These are phyloP conservation scores for Hipposideros larvatus DNA, from an alignment of 2,797 vertebrate species.

Conservation along the genomic window DNA sequence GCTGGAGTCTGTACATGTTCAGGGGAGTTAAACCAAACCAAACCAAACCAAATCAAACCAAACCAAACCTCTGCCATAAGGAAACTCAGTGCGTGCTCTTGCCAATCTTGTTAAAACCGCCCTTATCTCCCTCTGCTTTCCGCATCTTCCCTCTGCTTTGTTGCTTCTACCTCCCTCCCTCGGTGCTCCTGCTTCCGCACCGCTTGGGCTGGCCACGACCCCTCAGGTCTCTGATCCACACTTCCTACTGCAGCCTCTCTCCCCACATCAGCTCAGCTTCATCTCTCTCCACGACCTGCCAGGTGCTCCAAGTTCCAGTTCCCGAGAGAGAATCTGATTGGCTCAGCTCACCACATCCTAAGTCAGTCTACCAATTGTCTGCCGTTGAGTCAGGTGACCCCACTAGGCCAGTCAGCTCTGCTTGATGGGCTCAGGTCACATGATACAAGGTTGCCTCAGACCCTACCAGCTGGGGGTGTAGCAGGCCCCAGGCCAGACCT, in stretches of 20 bases:
- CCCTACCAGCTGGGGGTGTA: fast-evolving
- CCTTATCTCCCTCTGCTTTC: background rate
- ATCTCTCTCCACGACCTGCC: fast-evolving
- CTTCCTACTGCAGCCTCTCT: too few species aligned
- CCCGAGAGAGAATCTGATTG: background rate
- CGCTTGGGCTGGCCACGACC: fast-evolving
- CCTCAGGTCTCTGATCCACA: background rate
- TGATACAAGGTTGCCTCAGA: background rate
- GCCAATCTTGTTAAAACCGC: background rate
- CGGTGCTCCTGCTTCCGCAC: background rate
- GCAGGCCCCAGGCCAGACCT: too few species aligned
- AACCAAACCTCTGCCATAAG: background rate
- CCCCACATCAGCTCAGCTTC: fast-evolving
- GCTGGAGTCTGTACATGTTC: background rate
- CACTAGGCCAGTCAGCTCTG: background rate
- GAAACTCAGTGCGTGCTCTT: background rate
- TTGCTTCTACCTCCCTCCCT: fast-evolving
- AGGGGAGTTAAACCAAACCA: background rate
- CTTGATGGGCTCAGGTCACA: background rate
- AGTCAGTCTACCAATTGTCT: background rate
- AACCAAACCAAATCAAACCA: background rate
- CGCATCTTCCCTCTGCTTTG: background rate
- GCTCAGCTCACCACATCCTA: background rate
- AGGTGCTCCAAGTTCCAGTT: background rate
- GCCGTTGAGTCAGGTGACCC: background rate